Percentiles rank a stretch among this genome's conserved stretches.
Evolutionary conservation across 2,888 invertebrate genomes (phyloP).

Genomic region (Machimus rusticus): DNA sequence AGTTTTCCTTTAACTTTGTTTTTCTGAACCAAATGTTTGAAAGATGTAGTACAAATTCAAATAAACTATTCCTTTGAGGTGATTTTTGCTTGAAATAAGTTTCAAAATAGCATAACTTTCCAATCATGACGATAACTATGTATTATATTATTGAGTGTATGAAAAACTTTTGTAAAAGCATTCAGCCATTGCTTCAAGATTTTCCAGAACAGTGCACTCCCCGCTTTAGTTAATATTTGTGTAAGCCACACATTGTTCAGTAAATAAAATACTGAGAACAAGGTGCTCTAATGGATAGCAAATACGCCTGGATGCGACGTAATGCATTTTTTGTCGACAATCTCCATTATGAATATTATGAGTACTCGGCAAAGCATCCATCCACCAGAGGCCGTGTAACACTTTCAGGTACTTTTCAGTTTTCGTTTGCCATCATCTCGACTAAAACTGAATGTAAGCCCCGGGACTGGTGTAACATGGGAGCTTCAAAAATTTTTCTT

Average conservation of each 20-base stretch:
- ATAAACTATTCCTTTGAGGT: neutral
- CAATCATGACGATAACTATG: neutral
- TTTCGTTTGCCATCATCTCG: neutral
- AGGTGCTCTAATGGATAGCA: neutral
- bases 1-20: no score
- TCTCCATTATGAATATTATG: neutral
- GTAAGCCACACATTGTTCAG: neutral
- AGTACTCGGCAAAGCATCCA: neutral
- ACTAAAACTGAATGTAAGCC: neutral
- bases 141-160: neutral
- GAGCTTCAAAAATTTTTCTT: neutral
- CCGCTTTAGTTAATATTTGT: neutral
- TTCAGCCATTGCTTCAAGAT: neutral
- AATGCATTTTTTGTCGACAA: neutral
- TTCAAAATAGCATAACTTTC: neutral
- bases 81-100: no score
- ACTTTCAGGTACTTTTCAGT: neutral
- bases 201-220: neutral
- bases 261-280: neutral
- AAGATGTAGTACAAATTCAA: neutral
- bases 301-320: neutral
- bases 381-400: neutral
- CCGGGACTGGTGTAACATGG: neutral
- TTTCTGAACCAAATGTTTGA: neutral
- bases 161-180: neutral